Evolutionary conservation across 2,113 vertebrate genomes (phyloP).

Genomic region (Isichthys henryi): DNA sequence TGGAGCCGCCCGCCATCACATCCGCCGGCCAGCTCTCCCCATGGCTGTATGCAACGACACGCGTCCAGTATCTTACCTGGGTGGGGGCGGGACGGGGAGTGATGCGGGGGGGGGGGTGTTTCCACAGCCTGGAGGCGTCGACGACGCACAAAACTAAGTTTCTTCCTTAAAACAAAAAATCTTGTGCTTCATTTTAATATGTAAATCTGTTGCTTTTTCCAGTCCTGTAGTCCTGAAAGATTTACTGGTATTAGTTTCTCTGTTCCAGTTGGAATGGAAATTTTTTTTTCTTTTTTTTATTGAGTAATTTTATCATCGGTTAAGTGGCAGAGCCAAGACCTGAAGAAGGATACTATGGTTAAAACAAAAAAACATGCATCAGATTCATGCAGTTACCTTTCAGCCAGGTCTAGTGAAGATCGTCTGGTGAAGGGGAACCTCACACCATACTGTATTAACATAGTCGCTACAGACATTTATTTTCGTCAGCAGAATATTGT

Average conservation of each 20-base stretch:
- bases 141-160: background rate
- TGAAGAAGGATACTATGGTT: constrained; percentile 25
- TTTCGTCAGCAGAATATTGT: constrained; percentile 4
- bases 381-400: constrained; percentile 33
- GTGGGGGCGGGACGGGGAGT: background rate
- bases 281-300: background rate
- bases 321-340: constrained; percentile 47
- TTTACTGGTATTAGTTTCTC: background rate
- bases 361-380: constrained; percentile 22
- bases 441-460: background rate
- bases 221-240: background rate
- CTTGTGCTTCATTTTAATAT: constrained; percentile 14
- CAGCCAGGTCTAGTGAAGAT: background rate
- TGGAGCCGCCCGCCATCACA: background rate
- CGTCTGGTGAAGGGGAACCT: background rate
- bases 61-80: background rate
- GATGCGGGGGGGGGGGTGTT: background rate
- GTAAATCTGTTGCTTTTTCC: background rate
- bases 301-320: constrained; percentile 6
- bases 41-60: background rate
- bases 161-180: constrained; percentile 11
- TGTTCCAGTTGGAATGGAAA: background rate
- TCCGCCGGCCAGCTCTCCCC: constrained; percentile 5
- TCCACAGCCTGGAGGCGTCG: background rate
- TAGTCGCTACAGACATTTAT: background rate